Evolutionary conservation across 2,888 invertebrate species (phyloP).

Genomic region (Ariolimax columbianus): DNA sequence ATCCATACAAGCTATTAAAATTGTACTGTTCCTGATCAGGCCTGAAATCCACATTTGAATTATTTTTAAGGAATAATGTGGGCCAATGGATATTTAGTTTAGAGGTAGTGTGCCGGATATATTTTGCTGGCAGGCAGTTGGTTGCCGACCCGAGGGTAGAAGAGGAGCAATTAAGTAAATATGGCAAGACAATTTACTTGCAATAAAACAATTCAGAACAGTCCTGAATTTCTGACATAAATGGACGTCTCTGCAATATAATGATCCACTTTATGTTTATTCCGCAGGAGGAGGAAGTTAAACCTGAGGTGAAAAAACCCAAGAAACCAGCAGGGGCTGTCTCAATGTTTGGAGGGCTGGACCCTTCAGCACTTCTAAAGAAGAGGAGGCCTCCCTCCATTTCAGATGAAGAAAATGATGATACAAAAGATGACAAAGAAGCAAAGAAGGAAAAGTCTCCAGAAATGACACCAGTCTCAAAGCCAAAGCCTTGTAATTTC

Average conservation of each 20-base stretch:
- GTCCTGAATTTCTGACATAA: too few species aligned
- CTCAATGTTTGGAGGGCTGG: slow-evolving; percentile 73
- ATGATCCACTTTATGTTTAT: not conserved
- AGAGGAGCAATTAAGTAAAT: too few species aligned
- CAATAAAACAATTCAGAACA: too few species aligned
- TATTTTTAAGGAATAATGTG: too few species aligned
- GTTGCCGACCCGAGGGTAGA: too few species aligned
- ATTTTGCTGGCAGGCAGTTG: too few species aligned
- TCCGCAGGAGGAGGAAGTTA: not conserved
- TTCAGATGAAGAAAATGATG: slow-evolving; percentile 33
- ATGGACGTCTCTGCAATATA: not conserved
- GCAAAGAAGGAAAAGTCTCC: not conserved
- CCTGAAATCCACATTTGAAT: too few species aligned
- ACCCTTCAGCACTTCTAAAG: slow-evolving; percentile 62
- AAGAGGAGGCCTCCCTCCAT: slow-evolving; percentile 50
- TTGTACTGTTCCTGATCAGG: too few species aligned
- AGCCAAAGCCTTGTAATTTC: slow-evolving; percentile 18
- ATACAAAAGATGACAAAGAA: slow-evolving; percentile 20
- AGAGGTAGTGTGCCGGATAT: too few species aligned
- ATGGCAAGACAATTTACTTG: too few species aligned
- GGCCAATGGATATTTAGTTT: too few species aligned
- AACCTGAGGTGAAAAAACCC: slow-evolving; percentile 53
- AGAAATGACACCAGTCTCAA: not conserved
- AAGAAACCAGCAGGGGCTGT: slow-evolving; percentile 71
- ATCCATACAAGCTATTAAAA: too few species aligned